These are phyloP conservation scores for Catagonus wagneri DNA, from an alignment of 2,113 vertebrate species.

Conservation along the genomic window DNA sequence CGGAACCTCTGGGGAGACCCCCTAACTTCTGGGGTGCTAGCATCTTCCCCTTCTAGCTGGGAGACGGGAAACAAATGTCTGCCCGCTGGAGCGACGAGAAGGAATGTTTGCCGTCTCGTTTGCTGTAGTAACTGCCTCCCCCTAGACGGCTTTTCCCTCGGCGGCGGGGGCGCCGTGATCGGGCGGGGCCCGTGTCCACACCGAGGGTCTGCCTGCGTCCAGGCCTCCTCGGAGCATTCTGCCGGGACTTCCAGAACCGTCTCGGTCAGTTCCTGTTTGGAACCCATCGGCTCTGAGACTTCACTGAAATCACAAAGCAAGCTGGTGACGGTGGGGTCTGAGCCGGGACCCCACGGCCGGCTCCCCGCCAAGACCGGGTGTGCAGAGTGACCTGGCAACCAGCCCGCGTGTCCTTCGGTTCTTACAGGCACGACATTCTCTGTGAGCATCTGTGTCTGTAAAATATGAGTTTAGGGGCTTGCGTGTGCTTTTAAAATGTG, in stretches of 20 bases:
- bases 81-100: slow-evolving; percentile 51
- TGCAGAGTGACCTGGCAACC: background rate
- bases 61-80: slow-evolving; percentile 65
- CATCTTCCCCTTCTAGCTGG: background rate
- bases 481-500: background rate
- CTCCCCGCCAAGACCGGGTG: background rate
- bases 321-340: background rate
- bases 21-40: slow-evolving; percentile 58
- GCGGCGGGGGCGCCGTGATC: background rate
- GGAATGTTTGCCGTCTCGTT: slow-evolving; percentile 57
- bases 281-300: background rate
- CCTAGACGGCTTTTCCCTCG: background rate
- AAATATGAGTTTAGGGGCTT: background rate
- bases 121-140: background rate
- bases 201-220: background rate
- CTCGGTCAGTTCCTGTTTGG: background rate
- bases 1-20: background rate
- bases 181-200: background rate
- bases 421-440: background rate
- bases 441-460: background rate
- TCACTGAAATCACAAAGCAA: background rate
- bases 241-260: background rate
- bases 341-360: background rate
- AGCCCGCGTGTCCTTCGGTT: background rate
- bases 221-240: no score